phyloP scores from a whole-genome alignment of 2,113 vertebrate genomes.

The Todiramphus chloris region DNA sequence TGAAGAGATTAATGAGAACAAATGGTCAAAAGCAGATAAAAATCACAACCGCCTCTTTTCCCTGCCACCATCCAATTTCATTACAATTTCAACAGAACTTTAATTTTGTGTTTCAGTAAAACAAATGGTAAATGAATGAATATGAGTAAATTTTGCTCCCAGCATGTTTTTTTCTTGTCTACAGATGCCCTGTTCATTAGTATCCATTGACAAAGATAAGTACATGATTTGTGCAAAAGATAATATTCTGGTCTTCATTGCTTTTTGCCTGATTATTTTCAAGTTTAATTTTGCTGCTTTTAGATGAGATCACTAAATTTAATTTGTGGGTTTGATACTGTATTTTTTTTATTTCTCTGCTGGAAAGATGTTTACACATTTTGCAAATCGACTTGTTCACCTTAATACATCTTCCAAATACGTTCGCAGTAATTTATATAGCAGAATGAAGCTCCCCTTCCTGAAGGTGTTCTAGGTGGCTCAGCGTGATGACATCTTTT shows the following conservation, averaged over 20 bases:
- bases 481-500: not conserved
- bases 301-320: not conserved
- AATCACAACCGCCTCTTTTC: not conserved
- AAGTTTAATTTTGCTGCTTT: not conserved
- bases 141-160: not conserved
- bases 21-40: not conserved
- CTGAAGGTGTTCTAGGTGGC: not conserved
- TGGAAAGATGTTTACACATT: not conserved
- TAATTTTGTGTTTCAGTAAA: not conserved
- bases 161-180: not conserved
- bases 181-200: not conserved
- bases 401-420: not conserved
- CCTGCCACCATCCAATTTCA: not conserved
- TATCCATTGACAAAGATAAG: not conserved
- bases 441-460: not conserved
- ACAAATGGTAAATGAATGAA: not conserved
- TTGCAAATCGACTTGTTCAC: not conserved
- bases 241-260: not conserved
- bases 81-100: not conserved
- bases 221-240: not conserved
- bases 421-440: not conserved
- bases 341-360: not conserved
- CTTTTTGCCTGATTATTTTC: not conserved
- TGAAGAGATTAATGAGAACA: not conserved
- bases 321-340: not conserved